phyloP scores from a whole-genome alignment of 2,113 vertebrate genomes.

The Tetraodon nigroviridis region DNA sequence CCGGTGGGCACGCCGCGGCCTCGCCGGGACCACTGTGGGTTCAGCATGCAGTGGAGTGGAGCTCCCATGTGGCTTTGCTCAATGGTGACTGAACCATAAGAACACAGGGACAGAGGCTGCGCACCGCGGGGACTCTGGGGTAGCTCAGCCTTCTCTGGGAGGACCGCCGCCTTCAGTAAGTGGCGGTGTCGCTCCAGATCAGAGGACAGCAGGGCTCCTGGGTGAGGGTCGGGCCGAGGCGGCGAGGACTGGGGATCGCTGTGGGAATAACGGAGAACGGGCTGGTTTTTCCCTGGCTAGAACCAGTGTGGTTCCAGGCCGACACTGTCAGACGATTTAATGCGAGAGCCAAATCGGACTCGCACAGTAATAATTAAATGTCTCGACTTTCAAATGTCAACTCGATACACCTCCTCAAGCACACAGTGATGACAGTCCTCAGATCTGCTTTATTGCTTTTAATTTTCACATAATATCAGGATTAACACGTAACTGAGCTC shows the following conservation, averaged over 20 bases:
- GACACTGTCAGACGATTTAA: background rate
- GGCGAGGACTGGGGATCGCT: constrained; percentile 34
- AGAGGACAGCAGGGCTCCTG: constrained; percentile 47
- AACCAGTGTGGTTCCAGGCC: background rate
- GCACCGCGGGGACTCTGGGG: constrained; percentile 61
- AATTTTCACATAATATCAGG: too few species aligned
- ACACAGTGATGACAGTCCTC: background rate
- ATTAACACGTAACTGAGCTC: too few species aligned
- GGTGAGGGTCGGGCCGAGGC: constrained; percentile 25
- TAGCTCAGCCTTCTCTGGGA: constrained; percentile 53
- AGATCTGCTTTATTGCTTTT: too few species aligned
- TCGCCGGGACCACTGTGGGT: constrained; percentile 24
- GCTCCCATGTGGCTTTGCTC: constrained; percentile 61
- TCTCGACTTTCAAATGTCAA: constrained; percentile 10
- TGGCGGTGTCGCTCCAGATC: constrained; percentile 57
- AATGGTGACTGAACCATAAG: constrained; percentile 66
- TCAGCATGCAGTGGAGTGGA: constrained; percentile 27
- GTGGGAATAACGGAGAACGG: constrained; percentile 40
- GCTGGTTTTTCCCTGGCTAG: constrained; percentile 25
- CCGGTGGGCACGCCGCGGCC: constrained; percentile 10
- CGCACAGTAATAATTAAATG: constrained; percentile 3
- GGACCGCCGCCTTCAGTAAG: constrained; percentile 50
- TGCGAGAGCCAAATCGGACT: background rate
- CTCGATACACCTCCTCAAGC: background rate
- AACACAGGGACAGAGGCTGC: constrained; percentile 60